Conservation (phyloP, 2,113 vertebrate genomes). For the Notiomystis cincta region DNA sequence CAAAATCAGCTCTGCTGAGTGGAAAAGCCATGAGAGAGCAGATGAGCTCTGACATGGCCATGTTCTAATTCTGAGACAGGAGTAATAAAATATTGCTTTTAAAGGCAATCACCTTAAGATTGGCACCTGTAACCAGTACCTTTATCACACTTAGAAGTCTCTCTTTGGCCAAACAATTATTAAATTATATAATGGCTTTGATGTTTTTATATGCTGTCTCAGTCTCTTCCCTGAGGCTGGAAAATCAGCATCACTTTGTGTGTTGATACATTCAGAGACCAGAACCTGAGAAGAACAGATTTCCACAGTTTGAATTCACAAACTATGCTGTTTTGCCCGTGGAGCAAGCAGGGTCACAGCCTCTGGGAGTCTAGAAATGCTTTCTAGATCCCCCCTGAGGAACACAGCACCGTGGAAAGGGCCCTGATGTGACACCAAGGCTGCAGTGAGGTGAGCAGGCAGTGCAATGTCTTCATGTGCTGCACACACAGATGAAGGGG, state of each 20-base stretch:
- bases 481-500: not conserved
- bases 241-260: not conserved
- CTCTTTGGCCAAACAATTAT: not conserved
- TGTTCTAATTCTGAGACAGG: not conserved
- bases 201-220: not conserved
- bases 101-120: not conserved
- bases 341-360: not conserved
- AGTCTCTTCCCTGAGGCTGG: not conserved
- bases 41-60: not conserved
- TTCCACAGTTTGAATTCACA: not conserved
- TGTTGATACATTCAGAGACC: not conserved
- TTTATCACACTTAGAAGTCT: not conserved
- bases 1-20: not conserved
- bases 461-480: accelerated
- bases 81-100: not conserved
- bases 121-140: not conserved
- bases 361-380: not conserved
- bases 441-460: not conserved
- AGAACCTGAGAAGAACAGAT: not conserved
- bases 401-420: not conserved
- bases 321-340: not conserved
- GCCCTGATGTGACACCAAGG: not conserved
- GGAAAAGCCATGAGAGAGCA: not conserved
- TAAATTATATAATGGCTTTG: not conserved
- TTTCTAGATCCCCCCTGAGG: not conserved